Evolutionary conservation across 2,888 invertebrate genomes (phyloP).

Genomic region (Branchellion lobata): DNA sequence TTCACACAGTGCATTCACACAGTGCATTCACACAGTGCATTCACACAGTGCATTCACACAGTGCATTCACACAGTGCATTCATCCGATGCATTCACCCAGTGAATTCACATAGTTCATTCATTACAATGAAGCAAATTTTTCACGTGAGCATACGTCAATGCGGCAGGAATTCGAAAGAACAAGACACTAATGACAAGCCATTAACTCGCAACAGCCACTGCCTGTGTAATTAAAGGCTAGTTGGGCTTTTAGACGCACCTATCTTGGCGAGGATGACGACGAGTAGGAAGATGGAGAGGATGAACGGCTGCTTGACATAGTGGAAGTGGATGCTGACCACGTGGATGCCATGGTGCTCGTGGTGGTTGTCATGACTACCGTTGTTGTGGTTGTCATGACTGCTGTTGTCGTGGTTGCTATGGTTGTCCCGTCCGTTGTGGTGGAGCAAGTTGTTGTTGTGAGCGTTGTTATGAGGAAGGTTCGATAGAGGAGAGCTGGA

Average conservation of each 20-base stretch:
- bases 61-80: too few relatives aligned
- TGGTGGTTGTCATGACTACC: slow-evolving; percentile 7
- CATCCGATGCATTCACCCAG: too few relatives aligned
- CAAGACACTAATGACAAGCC: too few relatives aligned
- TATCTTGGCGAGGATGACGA: slow-evolving; percentile 65
- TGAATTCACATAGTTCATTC: too few relatives aligned
- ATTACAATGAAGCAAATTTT: too few relatives aligned
- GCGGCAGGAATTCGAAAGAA: too few relatives aligned
- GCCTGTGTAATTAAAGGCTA: too few relatives aligned
- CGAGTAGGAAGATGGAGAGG: slow-evolving; percentile 64
- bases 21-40: too few relatives aligned
- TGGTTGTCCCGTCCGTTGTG: not conserved
- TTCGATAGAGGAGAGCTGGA: not conserved
- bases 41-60: too few relatives aligned
- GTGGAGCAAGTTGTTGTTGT: not conserved
- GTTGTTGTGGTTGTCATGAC: slow-evolving; percentile 13
- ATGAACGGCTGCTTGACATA: slow-evolving; percentile 63
- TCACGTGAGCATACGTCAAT: too few relatives aligned
- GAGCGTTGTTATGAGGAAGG: not conserved
- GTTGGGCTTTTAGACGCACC: slow-evolving; percentile 62
- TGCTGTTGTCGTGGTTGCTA: slow-evolving; percentile 2
- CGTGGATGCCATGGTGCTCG: slow-evolving; percentile 54
- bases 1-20: too few relatives aligned
- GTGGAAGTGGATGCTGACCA: slow-evolving; percentile 60
- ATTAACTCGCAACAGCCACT: too few relatives aligned